Evolutionary conservation across 2,113 vertebrate genomes (phyloP).

Genomic region (Periophthalmus modestus): DNA sequence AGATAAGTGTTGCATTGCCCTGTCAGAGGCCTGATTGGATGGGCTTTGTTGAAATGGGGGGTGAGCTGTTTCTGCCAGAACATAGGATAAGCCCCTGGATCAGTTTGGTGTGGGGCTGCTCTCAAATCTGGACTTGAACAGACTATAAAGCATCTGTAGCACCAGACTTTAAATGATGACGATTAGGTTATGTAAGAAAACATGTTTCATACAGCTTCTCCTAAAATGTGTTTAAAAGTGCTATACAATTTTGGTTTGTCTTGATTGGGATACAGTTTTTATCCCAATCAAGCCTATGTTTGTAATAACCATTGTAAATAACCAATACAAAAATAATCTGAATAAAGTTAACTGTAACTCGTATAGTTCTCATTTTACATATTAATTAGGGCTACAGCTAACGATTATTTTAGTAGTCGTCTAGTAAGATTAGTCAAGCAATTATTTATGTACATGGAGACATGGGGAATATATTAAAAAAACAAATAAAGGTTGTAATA

Average conservation of each 20-base stretch:
- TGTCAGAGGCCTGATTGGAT: slow-evolving; percentile 2
- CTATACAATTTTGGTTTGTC: not conserved
- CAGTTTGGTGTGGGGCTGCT: not conserved
- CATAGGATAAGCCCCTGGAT: not conserved
- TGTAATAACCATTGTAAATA: no score
- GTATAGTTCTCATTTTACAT: not conserved
- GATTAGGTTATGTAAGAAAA: not conserved
- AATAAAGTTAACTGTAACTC: not conserved
- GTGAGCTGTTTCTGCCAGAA: not conserved
- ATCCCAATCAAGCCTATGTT: no score
- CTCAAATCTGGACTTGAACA: not conserved
- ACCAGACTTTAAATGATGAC: not conserved
- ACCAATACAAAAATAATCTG: not conserved
- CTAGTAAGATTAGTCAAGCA: no score
- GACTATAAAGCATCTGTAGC: not conserved
- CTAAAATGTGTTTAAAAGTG: not conserved
- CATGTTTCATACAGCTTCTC: not conserved
- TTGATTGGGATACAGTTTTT: no score
- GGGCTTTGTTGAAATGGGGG: not conserved
- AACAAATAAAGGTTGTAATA: no score
- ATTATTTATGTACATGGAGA: no score
- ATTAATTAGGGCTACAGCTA: not conserved
- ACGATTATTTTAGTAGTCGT: no score
- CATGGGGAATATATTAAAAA: no score
- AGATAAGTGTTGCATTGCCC: not conserved